phyloP scores from a whole-genome alignment of 2,888 invertebrate genomes.

The Galeopsomyia nigrocyanea region DNA sequence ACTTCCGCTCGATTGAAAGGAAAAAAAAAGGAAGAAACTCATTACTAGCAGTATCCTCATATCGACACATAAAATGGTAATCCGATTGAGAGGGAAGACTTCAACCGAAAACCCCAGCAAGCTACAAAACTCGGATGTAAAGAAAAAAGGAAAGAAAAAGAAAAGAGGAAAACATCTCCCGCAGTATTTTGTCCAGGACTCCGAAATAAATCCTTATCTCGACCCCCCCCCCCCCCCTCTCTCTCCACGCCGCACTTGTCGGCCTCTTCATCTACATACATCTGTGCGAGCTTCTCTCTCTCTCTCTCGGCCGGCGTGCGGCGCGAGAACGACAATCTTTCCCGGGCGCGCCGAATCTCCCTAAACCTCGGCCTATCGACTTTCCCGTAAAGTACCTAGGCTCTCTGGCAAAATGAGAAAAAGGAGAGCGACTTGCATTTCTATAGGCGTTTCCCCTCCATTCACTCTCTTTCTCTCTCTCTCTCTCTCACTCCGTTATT shows the following conservation, averaged over 20 bases:
- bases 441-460: conserved; percentile 21
- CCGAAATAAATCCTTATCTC: conserved; percentile 25
- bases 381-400: conserved; percentile 46
- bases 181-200: not conserved
- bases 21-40: too few species aligned
- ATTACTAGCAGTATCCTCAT: too few species aligned
- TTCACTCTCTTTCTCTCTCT: conserved; percentile 28
- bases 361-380: conserved; percentile 52
- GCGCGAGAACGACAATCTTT: too few species aligned
- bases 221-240: too few species aligned
- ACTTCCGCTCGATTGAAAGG: too few species aligned
- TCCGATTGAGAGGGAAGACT: too few species aligned
- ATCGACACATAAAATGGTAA: too few species aligned
- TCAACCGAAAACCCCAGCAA: too few species aligned
- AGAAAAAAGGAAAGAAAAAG: not conserved
- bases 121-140: too few species aligned
- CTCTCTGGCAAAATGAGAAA: conserved; percentile 44
- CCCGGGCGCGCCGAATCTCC: conserved; percentile 40
- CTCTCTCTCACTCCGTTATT: conserved; percentile 21
- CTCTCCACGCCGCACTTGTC: conserved; percentile 53
- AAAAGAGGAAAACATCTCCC: not conserved
- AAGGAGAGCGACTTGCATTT: conserved; percentile 57
- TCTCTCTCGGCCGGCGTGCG: too few species aligned
- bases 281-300: too few species aligned
- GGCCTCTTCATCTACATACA: conserved; percentile 50